These are phyloP conservation scores for Drosophila biarmipes DNA, from an alignment of 1,140 invertebrate genomes.

Conservation along the genomic window DNA sequence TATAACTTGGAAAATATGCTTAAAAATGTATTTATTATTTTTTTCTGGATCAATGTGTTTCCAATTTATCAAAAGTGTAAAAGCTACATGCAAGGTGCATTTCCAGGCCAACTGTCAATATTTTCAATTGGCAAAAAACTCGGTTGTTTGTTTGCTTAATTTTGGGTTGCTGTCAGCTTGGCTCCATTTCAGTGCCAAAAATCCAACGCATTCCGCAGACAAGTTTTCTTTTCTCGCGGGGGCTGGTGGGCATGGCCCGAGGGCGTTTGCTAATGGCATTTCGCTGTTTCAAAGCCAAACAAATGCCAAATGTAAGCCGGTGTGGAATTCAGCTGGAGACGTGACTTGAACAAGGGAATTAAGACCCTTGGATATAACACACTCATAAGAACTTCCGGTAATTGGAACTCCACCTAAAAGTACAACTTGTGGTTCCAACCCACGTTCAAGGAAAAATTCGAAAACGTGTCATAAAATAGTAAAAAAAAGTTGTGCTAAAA, in stretches of 20 bases:
- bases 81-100: slow-evolving; percentile 42
- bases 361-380: slow-evolving; percentile 8
- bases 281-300: slow-evolving; percentile 47
- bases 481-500: neutral
- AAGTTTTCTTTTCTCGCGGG: slow-evolving; percentile 15
- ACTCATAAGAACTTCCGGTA: slow-evolving; percentile 13
- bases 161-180: slow-evolving; percentile 46
- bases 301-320: slow-evolving; percentile 39
- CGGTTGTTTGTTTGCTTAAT: slow-evolving; percentile 31
- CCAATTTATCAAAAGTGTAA: neutral
- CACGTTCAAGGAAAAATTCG: slow-evolving; percentile 1
- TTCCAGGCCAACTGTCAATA: slow-evolving; percentile 68
- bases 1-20: too few species aligned
- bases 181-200: slow-evolving; percentile 48
- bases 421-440: neutral
- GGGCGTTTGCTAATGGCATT: slow-evolving; percentile 67
- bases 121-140: slow-evolving; percentile 48
- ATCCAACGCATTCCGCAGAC: slow-evolving; percentile 27
- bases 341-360: slow-evolving; percentile 33
- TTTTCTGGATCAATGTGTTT: too few species aligned
- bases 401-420: neutral
- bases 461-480: slow-evolving; percentile 1
- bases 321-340: slow-evolving; percentile 24
- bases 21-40: too few species aligned
- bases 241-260: slow-evolving; percentile 23